Evolutionary conservation across 2,888 invertebrate genomes (phyloP).

Genomic region (Caenorhabditis becei): DNA sequence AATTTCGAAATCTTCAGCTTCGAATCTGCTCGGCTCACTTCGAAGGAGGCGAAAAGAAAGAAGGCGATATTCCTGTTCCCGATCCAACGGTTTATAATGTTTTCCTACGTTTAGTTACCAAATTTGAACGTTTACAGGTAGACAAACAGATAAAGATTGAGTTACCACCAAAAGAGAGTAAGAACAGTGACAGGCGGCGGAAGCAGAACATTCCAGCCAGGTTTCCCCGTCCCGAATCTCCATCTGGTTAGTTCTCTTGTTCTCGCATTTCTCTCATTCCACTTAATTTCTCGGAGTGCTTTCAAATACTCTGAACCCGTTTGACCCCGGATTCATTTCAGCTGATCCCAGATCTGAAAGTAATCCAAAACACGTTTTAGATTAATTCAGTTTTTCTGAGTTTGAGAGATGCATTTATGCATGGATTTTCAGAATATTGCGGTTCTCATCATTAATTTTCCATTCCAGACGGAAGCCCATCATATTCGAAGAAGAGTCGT

Average conservation of each 20-base stretch:
- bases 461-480: conserved; percentile 59
- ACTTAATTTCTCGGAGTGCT: conserved; percentile 4
- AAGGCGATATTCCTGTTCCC: conserved; percentile 83
- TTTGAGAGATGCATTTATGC: too few relatives aligned
- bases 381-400: too few relatives aligned
- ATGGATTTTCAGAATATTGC: too few relatives aligned
- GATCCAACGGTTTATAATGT: conserved; percentile 81
- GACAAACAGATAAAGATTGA: conserved; percentile 82
- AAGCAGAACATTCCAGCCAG: conserved; percentile 58
- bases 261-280: background rate
- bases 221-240: conserved; percentile 53
- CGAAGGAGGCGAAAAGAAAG: conserved; percentile 82
- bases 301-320: background rate
- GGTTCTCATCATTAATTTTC: background rate
- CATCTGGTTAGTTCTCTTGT: conserved; percentile 46
- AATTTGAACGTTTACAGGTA: conserved; percentile 68
- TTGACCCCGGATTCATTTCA: background rate
- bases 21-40: conserved; percentile 83
- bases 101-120: background rate
- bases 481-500: conserved; percentile 54
- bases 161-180: conserved; percentile 82
- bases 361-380: too few relatives aligned
- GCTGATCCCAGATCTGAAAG: too few relatives aligned
- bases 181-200: conserved; percentile 72
- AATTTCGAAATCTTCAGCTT: conserved; percentile 78